Evolutionary conservation across 2,888 invertebrate species (phyloP), one percentile per base, ranked within the genome.

Genomic region (Phalera bucephala): DNA sequence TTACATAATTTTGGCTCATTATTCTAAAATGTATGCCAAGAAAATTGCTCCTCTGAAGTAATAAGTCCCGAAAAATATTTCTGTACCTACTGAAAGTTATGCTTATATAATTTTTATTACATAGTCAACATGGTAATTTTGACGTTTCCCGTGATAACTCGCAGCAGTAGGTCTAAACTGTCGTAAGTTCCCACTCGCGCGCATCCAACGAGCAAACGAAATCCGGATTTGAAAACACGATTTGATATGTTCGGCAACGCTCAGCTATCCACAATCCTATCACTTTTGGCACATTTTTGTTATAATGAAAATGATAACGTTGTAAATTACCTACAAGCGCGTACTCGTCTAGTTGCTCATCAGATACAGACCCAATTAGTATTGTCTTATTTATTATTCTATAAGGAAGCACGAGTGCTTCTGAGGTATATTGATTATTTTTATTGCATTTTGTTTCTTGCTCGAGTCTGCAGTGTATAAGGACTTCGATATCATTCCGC

Each of bases 361-460:
- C 60, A 65, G 64, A 64, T 56, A 53, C 58, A 70, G 67, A 74
- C 60, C 68, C 64, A 75, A 72, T 70, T 66, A 55, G 56, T 65
- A 63, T 61, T 63, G 58, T 68, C 64, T 71, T 63, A 62, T 52
- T 59, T 62, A 64, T 55, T 66, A 77, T 65, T 73, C 79, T 84
- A 64, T 55, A 80, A 72, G 79, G 86, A 86, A 83, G 78, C 82
- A 63, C 46, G 23, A 52, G 50, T 55, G 79, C 85, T 73, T 84
- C 87, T 85, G 88, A 88, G 88, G 87, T 88, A 87, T 72, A 64
- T 65, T 62, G 66, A 66, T 73, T 62, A 51, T 64, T 69, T 51
- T 65, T 70, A 71, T 75, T 78, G 71, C 66, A 68, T 71, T 74
- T 64, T 67, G 68, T 67, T 71, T 57, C 62, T 64, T 66, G 61